Base-by-base conservation (phyloP, 1,140 invertebrate genomes). In the Halesus radiatus region DNA sequence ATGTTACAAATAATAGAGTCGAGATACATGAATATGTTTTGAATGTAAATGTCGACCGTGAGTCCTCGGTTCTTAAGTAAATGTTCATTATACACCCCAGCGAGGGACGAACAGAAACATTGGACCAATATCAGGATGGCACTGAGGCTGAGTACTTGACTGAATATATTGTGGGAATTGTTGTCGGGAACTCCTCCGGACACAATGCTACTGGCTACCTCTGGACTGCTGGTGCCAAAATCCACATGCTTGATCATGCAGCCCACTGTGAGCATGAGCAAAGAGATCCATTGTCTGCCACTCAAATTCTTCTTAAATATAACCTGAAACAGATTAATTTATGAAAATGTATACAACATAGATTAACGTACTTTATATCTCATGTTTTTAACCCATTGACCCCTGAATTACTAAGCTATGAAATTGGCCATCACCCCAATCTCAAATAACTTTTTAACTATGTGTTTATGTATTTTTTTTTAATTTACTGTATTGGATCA, bases 71-170 rank as follows among this genome's bases (percentile, higher is more conserved):
- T 93, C 91, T 99, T 99, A 0, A 99, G 88, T 53, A 99, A 89
- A 89, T 97, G 98, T 88, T 99, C 98, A 88, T 98, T 99, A 87
- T 98, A 99, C 13, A 98, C 98, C 18, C 98, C 97, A 16, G 98
- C 98, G 83, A 98, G 89, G 83, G 97, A 98, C 0, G 97, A 99
- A 84, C 95, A 98, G 79, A 98, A 92, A 32, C 96, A 95, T 92
- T 98, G 94, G 54, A 95, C 92, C 80, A 93, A 88, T 80, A 97
- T 96, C 10, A 96, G 92, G 15, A 96, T 77, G 26, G 94, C 91
- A 85, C 93, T 94, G 16, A 94, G 88, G 85, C 93, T 94, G 54
- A 96, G 68, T 23, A 78, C 26, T 89, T 81, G 87, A 86, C 81
- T 88, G 85, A 72, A 90, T 13, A 87, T 20, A 80, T 85, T 84